Evolutionary conservation across 2,113 vertebrate species (phyloP).

Genomic region (Microtus montanus): DNA sequence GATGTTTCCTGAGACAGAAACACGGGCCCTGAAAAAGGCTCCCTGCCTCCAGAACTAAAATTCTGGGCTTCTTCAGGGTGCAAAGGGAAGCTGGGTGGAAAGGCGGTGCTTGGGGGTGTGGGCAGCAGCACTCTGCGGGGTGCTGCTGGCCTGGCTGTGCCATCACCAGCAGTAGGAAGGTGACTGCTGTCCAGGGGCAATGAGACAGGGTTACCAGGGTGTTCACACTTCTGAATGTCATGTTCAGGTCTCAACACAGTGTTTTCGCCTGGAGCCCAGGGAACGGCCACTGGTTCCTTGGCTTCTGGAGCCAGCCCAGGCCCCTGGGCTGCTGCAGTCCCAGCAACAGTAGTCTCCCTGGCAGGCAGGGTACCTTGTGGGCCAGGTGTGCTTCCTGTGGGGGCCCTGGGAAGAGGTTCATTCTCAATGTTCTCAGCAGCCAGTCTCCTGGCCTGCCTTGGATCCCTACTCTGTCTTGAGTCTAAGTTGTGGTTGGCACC

Average conservation of each 20-base stretch:
- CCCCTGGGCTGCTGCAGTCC: slow-evolving; percentile 60
- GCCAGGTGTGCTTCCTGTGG: neutral
- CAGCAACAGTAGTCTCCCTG: slow-evolving; percentile 46
- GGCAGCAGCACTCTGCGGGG: slow-evolving; percentile 87
- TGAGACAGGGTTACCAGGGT: slow-evolving; percentile 30
- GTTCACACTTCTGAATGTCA: slow-evolving; percentile 59
- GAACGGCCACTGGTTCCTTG: slow-evolving; percentile 41
- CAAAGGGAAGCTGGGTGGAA: slow-evolving; percentile 81
- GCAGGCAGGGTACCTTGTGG: slow-evolving; percentile 4
- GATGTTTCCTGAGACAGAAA: slow-evolving; percentile 81
- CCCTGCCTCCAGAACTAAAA: slow-evolving; percentile 66
- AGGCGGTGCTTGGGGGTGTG: slow-evolving; percentile 84
- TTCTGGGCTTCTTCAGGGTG: slow-evolving; percentile 82
- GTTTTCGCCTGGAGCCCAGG: slow-evolving; percentile 79
- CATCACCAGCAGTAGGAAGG: slow-evolving; percentile 75
- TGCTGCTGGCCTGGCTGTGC: slow-evolving; percentile 81
- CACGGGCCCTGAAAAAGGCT: slow-evolving; percentile 73
- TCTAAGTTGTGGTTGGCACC: slow-evolving; percentile 88
- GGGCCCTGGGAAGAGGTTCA: slow-evolving; percentile 31
- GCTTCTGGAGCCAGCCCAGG: slow-evolving; percentile 70
- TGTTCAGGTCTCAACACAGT: slow-evolving; percentile 18
- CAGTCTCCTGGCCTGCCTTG: slow-evolving; percentile 88
- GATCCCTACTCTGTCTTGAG: slow-evolving; percentile 92
- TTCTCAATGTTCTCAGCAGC: slow-evolving; percentile 78
- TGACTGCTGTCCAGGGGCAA: slow-evolving; percentile 65